Percentiles rank a stretch among this genome's conserved stretches.
Conservation (phyloP, 2,888 invertebrate genomes). For the Luperina nickerlii region DNA sequence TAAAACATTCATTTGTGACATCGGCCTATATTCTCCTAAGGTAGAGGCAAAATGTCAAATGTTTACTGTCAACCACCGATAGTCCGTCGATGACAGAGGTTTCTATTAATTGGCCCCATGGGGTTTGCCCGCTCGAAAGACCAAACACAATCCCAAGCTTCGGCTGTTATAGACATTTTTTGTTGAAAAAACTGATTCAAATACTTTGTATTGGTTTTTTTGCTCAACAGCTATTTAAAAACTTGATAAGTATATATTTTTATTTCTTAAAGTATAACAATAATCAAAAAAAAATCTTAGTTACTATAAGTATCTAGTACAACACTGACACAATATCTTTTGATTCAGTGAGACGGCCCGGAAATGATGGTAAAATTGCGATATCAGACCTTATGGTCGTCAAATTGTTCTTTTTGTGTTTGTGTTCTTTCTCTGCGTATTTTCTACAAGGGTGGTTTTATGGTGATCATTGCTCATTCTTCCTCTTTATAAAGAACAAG, state of each 20-base stretch:
- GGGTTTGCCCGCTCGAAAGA: slow-evolving; percentile 8
- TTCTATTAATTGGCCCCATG: slow-evolving; percentile 54
- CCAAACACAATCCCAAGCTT: slow-evolving; percentile 26
- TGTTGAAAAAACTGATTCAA: not conserved
- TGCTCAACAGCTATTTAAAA: not conserved
- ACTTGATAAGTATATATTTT: not conserved
- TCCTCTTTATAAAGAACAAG: not conserved
- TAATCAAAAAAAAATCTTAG: not conserved
- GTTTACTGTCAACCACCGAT: slow-evolving; percentile 37
- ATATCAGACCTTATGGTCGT: slow-evolving; percentile 7
- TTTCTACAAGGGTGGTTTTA: not conserved
- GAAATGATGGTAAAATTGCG: not conserved
- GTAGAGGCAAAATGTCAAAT: slow-evolving; percentile 30
- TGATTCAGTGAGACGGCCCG: not conserved
- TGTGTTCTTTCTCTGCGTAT: not conserved
- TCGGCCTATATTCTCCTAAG: slow-evolving; percentile 20
- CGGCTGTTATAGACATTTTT: not conserved
- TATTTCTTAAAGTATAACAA: not conserved
- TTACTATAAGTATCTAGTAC: not conserved
- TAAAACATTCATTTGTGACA: slow-evolving; percentile 26
- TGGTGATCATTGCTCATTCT: not conserved
- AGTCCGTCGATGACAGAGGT: slow-evolving; percentile 48
- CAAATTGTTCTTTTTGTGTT: not conserved
- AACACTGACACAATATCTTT: not conserved
- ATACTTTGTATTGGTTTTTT: not conserved